Evolutionary conservation across 2,113 vertebrate species (phyloP), one percentile per base, ranked within the genome.

Genomic region (Perccottus glenii): DNA sequence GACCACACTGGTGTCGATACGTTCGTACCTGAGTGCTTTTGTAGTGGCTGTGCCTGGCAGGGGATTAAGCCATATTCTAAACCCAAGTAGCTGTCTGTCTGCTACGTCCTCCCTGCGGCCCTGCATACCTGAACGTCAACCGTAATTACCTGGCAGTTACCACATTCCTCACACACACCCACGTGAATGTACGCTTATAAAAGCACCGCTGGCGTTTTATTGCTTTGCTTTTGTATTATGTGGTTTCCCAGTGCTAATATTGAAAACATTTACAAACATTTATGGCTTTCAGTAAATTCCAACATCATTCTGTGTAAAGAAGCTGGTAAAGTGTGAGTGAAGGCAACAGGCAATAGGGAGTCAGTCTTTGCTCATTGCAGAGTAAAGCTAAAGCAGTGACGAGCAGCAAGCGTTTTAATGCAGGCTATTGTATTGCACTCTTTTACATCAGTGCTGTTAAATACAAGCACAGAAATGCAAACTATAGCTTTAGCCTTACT

Each of bases 21-120:
- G 84, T 85, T 59, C 69, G 69, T 80, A 80, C 85, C 85, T 81
- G 89, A 88, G 74, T 69, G 84, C 83, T 84, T 85, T 82, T 88
- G 83, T 84, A 79, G 89, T 78, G 75, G 70, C 32, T 68, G 69
- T 66, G 69, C 81, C 78, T 82, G 82, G 80, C 75, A 75, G 78
- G 72, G 56, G 80, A 85, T 86, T 79, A 80, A 78, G 68, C 72
- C 61, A 64, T 70, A 67, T 55, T n/a, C 73, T 70, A 70, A 87
- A 80, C 80, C 80, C 47, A 57, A 67, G 70, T 82, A 73, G 71
- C 69, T 76, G 79, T 79, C 65, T 67, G 75, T 64, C 72, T 73
- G 68, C 80, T 52, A 45, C 62, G 73, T 66, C 60, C 77, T 70
- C 84, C 83, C 86, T 11, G 66, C 75, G 65, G 85, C 80, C 80